Base-by-base conservation (phyloP, 1,140 invertebrate species). In the Macrosteles quadrilineatus region DNA sequence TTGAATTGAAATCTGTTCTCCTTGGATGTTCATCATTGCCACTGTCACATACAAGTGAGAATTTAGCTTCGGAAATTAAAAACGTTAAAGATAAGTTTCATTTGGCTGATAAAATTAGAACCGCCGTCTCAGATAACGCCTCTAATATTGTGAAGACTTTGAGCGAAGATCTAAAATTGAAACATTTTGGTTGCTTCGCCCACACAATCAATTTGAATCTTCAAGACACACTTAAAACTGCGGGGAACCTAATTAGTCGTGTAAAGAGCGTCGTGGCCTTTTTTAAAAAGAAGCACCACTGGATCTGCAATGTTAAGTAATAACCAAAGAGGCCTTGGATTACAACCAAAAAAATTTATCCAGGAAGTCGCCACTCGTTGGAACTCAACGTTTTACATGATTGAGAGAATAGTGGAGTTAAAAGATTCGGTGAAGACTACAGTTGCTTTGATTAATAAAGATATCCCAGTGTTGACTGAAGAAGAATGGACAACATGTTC, bases 361-460 rank as follows among this genome's bases (percentile, higher is more conserved):
- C 75, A 78, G 71, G 72, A 76, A 21, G 77, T 80, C 0, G 32
- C 63, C 2, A 80, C 78, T 0, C 31, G 77, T 1, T 81, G 76
- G 79, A 80, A 81, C 64, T 76, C 74, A 50, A 78, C 76, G 0
- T 80, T 74, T 65, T 77, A 80, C 67, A 80, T 80, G 79, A 71
- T 79, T 0, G 53, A 77, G 68, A 69, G 79, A 70, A 81, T 81
- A 75, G 50, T 79, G 9, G 74, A 23, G 40, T 65, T 65, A 65
- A 17, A 65, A 78, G 45, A 55, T n/a, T n/a, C n/a, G n/a, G n/a
- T n/a, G n/a, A n/a, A n/a, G n/a, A 30, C 25, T 81, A 0, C 79
- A 73, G 69, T 59, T 75, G 30, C 77, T 79, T 23, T 64, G 77
- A 12, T 66, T 75, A 70, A 73, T 75, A 27, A 74, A 79, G 73